A percentile compares a stretch with the other conserved stretches of the same genome.
These are phyloP conservation scores for Muscidifurax raptorellus DNA, from an alignment of 1,140 invertebrate genomes.

Conservation along the genomic window DNA sequence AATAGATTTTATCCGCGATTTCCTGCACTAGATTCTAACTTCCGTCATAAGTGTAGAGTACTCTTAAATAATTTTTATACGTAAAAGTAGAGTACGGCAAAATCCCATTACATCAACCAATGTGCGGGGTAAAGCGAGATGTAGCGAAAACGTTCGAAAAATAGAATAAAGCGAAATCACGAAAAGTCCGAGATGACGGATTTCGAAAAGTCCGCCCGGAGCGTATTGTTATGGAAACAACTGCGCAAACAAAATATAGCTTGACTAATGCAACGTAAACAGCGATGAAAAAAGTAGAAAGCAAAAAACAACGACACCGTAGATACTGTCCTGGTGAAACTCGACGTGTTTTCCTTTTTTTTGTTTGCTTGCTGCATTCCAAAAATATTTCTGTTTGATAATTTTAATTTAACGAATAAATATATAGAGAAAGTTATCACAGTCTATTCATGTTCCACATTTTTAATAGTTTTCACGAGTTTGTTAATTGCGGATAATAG, in stretches of 20 bases:
- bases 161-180: background rate
- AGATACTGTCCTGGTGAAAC: background rate
- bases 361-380: background rate
- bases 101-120: no score
- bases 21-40: no score
- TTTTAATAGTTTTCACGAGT: no score
- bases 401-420: background rate
- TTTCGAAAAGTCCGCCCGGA: conserved; percentile 34
- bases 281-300: conserved; percentile 39
- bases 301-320: conserved; percentile 12
- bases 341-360: background rate
- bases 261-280: conserved; percentile 61
- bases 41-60: no score
- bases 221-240: conserved; percentile 63
- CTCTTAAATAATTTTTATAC: background rate
- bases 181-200: conserved; percentile 41
- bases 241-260: conserved; percentile 62
- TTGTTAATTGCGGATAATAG: no score
- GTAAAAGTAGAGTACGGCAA: no score
- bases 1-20: no score
- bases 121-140: background rate
- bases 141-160: conserved; percentile 19
- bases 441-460: no score
- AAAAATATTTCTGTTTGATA: background rate
- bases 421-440: no score